These are phyloP conservation scores for Lynx canadensis DNA, from an alignment of 2,113 vertebrate genomes.

Conservation along the genomic window DNA sequence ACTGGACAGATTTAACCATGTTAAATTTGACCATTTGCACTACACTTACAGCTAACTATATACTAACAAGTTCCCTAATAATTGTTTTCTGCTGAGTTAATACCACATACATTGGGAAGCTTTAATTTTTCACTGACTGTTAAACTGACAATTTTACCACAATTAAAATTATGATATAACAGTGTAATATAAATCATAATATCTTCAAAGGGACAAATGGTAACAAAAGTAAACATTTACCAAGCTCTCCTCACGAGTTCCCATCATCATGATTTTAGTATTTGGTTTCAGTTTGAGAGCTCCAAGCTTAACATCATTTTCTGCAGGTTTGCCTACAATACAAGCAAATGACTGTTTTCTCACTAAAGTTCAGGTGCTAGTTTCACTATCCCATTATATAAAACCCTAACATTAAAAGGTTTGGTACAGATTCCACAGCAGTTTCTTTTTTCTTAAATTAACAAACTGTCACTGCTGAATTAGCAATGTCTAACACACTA, in stretches of 20 bases:
- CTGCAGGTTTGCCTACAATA: slow-evolving; percentile 95
- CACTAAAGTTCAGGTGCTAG: slow-evolving; percentile 64
- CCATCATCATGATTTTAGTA: slow-evolving; percentile 99
- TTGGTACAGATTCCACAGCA: slow-evolving; percentile 7
- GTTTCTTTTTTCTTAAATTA: not conserved
- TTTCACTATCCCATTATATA: slow-evolving; percentile 69
- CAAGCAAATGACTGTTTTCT: slow-evolving; percentile 79
- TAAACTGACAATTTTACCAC: slow-evolving; percentile 37
- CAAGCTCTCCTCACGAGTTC: slow-evolving; percentile 98
- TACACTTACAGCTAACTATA: slow-evolving; percentile 31
- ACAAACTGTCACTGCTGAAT: slow-evolving; percentile 31
- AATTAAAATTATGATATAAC: slow-evolving; percentile 59
- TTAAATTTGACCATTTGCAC: slow-evolving; percentile 4
- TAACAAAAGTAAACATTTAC: slow-evolving; percentile 87
- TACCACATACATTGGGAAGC: not conserved
- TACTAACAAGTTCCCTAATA: not conserved
- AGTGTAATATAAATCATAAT: slow-evolving; percentile 26
- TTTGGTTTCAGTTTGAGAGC: slow-evolving; percentile 98
- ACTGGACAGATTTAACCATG: not conserved
- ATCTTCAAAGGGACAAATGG: slow-evolving; percentile 72
- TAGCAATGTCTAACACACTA: slow-evolving; percentile 10
- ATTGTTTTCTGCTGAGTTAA: slow-evolving; percentile 48
- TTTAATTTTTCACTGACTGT: slow-evolving; percentile 31
- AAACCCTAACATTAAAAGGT: slow-evolving; percentile 63
- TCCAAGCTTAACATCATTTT: slow-evolving; percentile 97